Base-by-base conservation (phyloP, 2,797 vertebrate species). In the Uromys caudimaculatus region DNA sequence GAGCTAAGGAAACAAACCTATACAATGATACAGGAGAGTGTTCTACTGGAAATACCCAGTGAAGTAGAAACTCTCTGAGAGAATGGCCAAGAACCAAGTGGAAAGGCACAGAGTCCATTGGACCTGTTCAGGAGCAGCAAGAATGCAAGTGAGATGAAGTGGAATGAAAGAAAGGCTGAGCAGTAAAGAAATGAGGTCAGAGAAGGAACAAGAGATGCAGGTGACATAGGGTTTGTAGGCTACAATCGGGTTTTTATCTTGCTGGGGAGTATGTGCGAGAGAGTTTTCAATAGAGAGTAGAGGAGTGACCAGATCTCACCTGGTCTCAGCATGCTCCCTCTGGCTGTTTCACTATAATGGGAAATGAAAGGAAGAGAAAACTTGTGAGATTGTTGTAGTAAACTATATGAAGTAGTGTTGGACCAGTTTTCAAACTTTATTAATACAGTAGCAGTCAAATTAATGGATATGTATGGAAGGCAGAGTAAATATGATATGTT, bases 401-500 rank as follows among this genome's bases (percentile, higher is more conserved):
- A 89, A 75, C 58, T 78, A 87, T 44, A 27, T 82, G 32, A 82
- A 86, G n/a, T 32, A 69, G 41, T 76, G 19, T 58, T 2, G 79
- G n/a, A 82, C 92, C 11, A 41, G 29, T 85, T 93, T 67, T 84
- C 29, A 47, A 27, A 58, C 71, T 81, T 94, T 89, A 92, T 54
- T 21, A 83, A 87, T 19, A 35, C 35, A 23, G 32, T 86, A 86
- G 19, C 69, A 86, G 77, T 94, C 38, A 89, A 94, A 78, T 92
- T 82, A 69, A 95, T 29, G n/a, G 52, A 7, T 82, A 79, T 73
- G 10, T 79, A 73, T 95, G 71, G 38, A 94, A 93, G 62, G 81
- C 69, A 93, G 29, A 91, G 83, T 71, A 90, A 78, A 89, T 7
- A 78, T 54, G 14, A 90, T 95, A 93, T 95, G n/a, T 54, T 91